Evolutionary conservation across 1,140 invertebrate genomes (phyloP), one percentile per base, ranked within the genome.

Genomic region (Hyles euphorbiae): DNA sequence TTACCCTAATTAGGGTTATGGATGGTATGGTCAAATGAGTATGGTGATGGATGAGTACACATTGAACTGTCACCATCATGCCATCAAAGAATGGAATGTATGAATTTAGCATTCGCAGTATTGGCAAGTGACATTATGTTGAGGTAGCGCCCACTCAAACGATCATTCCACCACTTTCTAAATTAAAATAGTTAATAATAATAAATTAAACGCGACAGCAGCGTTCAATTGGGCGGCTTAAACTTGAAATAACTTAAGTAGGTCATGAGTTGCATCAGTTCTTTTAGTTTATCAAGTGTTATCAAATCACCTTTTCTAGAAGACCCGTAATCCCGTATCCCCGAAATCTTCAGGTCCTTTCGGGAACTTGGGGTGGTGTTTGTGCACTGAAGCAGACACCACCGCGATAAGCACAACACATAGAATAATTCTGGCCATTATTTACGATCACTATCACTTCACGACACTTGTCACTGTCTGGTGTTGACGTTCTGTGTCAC

Each of bases 301-400:
- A 40, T 5, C 4, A 45, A 68, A 58, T 75, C 66, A 81, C 76
- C 80, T 83, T 79, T 81, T 54, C 62, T 78, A 5, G 72, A 63
- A 33, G 59, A 56, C 6, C 60, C 22, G 47, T 48, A 48, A 12
- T 48, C 47, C 47, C 47, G n/a, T 48, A 43, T 54, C 40, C 40
- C 53, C 47, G 22, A 60, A 67, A 34, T 83, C 80, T 34, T 77
- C 74, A n/a, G 68, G 56, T 47, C 54, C 63, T 51, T 73, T 78
- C 6, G 69, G 74, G 60, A 87, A 84, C 69, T 82, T 87, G 36
- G 78, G 78, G 45, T 79, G 73, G 51, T 76, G 76, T 50, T 66
- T 75, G 53, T 67, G 64, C 43, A 36, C 34, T 44, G 53, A 6
- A 43, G 63, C 72, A 32, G 68, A 72, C 40, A 71, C 70, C 53